Base-by-base conservation (phyloP, 2,888 invertebrate species). In the Lochmaea capreae region DNA sequence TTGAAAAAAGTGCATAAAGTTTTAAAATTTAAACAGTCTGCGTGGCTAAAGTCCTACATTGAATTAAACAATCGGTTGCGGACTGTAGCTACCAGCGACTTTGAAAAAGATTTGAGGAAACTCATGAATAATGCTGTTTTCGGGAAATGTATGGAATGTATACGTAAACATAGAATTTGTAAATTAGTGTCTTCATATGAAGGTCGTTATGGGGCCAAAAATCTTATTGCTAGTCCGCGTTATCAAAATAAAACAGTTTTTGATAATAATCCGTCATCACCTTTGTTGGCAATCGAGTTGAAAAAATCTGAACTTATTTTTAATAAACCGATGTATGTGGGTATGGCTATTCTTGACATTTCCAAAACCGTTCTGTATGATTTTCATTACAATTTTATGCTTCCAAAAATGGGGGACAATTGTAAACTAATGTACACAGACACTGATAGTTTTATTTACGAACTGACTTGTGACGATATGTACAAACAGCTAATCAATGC, bases 361-460 rank as follows among this genome's bases (percentile, higher is more conserved):
- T 52, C 52, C 10, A 52, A 52, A 52, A 52, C 10, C 2, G 3
- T 3, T 14, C 3, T 52, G 52, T 52, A 52, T 11, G 11, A 76
- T 57, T 12, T 68, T 52, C 2, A 72, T 52, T 52, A 5, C 3
- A 52, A 52, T 5, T 52, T 52, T 10, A 52, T 52, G 52, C 52
- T 52, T 52, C 52, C 52, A 10, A n/a, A 9, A 4, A 5, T 52
- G 52, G 52, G 3, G 16, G 16, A 11, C 1, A 12, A 52, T 6
- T 1, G 3, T 22, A 22, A 22, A 22, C 3, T 22, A 22, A 22
- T 22, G 22, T 22, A 22, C 22, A 22, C 52, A 52, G 12, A 52
- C 10, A 14, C 12, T 5, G 52, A 52, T 52, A 22, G 22, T 22
- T 22, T 22, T 22, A 22, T 22, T 3, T 22, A 22, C 3, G 22